Evolutionary conservation across 2,113 vertebrate genomes (phyloP).

Genomic region (Microcebus lehilahytsara): DNA sequence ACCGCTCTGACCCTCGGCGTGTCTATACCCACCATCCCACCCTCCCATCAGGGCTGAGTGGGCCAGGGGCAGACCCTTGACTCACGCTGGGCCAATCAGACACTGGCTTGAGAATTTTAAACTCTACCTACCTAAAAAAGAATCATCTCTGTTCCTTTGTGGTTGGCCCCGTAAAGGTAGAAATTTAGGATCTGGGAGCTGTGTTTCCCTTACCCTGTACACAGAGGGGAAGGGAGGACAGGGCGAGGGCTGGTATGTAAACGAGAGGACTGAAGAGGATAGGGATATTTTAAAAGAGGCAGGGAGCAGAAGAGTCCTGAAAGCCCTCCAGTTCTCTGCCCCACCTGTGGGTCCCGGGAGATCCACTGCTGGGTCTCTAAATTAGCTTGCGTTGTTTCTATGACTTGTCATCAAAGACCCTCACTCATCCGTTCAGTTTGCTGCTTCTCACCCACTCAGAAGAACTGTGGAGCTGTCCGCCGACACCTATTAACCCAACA

Average conservation of each 20-base stretch:
- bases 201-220: background rate
- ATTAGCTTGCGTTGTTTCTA: background rate
- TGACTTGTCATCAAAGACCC: background rate
- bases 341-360: background rate
- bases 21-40: background rate
- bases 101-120: background rate
- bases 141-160: background rate
- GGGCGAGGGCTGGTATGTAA: background rate
- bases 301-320: background rate
- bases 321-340: background rate
- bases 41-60: background rate
- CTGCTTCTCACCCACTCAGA: conserved; percentile 38
- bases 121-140: background rate
- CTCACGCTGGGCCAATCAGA: background rate
- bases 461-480: background rate
- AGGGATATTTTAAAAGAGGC: background rate
- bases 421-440: background rate
- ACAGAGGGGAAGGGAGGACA: background rate
- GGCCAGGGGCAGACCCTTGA: background rate
- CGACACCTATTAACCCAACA: background rate
- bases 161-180: background rate
- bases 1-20: background rate
- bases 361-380: background rate
- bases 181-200: background rate
- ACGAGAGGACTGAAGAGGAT: background rate